phyloP scores from a whole-genome alignment of 2,888 invertebrate genomes.

The Choreutis nemorana region DNA sequence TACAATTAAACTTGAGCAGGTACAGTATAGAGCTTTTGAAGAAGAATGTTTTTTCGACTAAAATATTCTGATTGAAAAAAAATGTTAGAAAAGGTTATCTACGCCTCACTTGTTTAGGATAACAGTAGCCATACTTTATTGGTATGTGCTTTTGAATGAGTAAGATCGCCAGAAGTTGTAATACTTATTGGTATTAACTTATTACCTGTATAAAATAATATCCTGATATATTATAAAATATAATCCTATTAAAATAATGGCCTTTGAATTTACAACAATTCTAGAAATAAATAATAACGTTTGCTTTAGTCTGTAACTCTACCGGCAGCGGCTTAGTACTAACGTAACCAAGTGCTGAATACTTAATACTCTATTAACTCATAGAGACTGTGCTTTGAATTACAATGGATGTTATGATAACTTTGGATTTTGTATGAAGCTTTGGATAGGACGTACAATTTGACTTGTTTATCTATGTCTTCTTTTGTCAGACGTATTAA shows the following conservation, averaged over 20 bases:
- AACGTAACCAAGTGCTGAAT: conserved; percentile 32
- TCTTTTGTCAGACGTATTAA: conserved; percentile 3
- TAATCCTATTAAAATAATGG: background rate
- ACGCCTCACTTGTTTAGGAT: no score
- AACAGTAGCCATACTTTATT: no score
- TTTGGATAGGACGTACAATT: conserved; percentile 9
- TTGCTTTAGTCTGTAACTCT: background rate
- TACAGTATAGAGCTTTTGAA: no score
- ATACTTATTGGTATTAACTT: background rate
- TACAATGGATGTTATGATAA: conserved; percentile 17
- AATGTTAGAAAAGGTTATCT: no score
- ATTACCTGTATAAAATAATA: background rate
- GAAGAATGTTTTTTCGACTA: no score
- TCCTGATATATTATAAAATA: background rate
- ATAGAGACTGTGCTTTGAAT: conserved; percentile 21
- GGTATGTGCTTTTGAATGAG: no score
- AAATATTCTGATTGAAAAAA: no score
- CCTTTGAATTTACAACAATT: background rate
- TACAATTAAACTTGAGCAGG: no score
- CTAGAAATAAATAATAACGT: background rate
- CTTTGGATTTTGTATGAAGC: no score
- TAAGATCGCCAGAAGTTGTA: no score
- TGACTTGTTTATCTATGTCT: conserved; percentile 7
- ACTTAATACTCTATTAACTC: conserved; percentile 45
- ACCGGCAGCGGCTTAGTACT: conserved; percentile 24